These are phyloP conservation scores for Dufourea novaeangliae DNA, from an alignment of 1,140 invertebrate genomes.

Conservation along the genomic window DNA sequence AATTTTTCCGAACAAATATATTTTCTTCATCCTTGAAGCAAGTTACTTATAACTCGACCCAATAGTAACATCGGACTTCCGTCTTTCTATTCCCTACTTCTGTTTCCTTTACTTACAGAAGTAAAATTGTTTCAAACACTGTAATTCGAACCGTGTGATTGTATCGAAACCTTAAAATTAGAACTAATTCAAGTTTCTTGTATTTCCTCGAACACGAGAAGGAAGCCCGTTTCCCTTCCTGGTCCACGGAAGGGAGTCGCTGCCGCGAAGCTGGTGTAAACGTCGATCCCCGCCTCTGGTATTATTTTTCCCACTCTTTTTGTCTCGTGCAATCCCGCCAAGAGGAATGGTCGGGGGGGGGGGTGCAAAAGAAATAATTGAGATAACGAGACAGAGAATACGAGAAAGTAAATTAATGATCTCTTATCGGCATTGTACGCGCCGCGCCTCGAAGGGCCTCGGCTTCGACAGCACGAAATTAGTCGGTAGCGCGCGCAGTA, in stretches of 20 bases:
- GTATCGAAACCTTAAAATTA: too few species aligned
- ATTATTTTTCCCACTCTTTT: slow-evolving; percentile 17
- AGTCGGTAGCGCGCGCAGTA: slow-evolving; percentile 51
- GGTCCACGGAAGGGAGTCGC: too few species aligned
- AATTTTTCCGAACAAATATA: too few species aligned
- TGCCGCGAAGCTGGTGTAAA: slow-evolving; percentile 10
- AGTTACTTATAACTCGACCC: too few species aligned
- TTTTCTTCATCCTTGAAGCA: too few species aligned
- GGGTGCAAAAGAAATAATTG: slow-evolving; percentile 45
- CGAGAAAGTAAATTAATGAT: slow-evolving; percentile 58
- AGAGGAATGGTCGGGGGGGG: too few species aligned
- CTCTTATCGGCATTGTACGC: slow-evolving; percentile 54
- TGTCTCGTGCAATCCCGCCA: not conserved
- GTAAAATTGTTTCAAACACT: too few species aligned
- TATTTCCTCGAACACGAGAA: not conserved
- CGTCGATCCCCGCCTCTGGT: slow-evolving; percentile 9
- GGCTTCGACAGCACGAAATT: slow-evolving; percentile 53
- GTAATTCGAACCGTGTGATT: too few species aligned
- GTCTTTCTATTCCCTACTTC: too few species aligned
- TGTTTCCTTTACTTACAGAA: too few species aligned
- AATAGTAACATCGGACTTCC: too few species aligned
- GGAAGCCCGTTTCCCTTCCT: not conserved
- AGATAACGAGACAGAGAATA: slow-evolving; percentile 54
- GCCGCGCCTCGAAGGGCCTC: slow-evolving; percentile 18
- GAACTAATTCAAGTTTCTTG: too few species aligned